Evolutionary conservation across 1,140 invertebrate genomes (phyloP), one percentile per base, ranked within the genome.

Genomic region (Danaus plexippus): DNA sequence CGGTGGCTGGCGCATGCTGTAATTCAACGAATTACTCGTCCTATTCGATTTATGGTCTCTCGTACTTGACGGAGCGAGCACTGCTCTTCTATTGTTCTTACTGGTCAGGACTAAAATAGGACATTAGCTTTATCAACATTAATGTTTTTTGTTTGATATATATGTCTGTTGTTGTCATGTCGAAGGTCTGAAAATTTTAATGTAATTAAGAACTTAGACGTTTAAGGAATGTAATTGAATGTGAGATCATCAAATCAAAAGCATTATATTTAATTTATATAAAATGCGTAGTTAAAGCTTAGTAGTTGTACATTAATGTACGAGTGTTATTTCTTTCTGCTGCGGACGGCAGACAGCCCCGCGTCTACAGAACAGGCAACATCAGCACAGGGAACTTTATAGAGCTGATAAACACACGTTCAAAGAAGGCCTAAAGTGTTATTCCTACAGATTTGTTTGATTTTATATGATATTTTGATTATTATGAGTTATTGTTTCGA

Each of bases 11-110:
- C 83, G 80, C 80, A 86, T 86, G 83, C 70, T 83, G 83, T 87
- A 85, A 87, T 83, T 87, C 84, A 86, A 80, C 83, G 83, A 86
- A 86, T 86, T 86, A 80, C 83, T 75, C 76, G 80, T 86, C 81
- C 77, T 76, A 64, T 64, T 56, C 66, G 73, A 86, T 86, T 86
- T 86, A 86, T 83, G 77, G 70, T 46, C 73, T 64, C 72, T 77
- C 75, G 67, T 77, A 74, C 72, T 85, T 86, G 83, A 85, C 83
- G 81, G 74, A 86, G 80, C 77, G 74, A 67, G 55, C 58, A 67
- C 63, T 69, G 64, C 73, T 74, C 73, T 79, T 82, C 75, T 81
- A 82, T 84, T 86, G 80, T 84, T 80, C 76, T 81, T 80, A 73
- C 71, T 73, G 76, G 67, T 61, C 72, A 73, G 53, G 62, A 48